Evolutionary conservation across 2,113 vertebrate species (phyloP).

Genomic region (Amphilophus citrinellus): DNA sequence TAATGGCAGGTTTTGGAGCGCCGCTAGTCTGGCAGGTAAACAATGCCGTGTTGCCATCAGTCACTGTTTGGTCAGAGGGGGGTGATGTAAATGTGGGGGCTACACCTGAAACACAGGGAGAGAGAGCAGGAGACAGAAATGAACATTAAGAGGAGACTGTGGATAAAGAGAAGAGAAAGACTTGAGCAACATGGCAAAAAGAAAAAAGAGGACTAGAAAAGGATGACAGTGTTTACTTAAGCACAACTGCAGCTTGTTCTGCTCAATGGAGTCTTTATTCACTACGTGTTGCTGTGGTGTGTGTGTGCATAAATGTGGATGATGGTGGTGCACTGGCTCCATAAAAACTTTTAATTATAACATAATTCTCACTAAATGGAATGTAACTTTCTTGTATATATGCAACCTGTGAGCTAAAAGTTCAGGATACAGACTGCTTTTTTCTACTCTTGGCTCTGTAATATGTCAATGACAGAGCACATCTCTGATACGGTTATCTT

Average conservation of each 20-base stretch:
- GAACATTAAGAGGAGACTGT: neutral
- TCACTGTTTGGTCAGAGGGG: slow-evolving; percentile 88
- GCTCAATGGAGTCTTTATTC: slow-evolving; percentile 53
- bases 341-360: slow-evolving; percentile 39
- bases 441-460: neutral
- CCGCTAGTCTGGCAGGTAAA: slow-evolving; percentile 91
- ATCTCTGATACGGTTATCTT: neutral
- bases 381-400: neutral
- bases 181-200: neutral
- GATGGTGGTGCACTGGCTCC: neutral
- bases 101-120: slow-evolving; percentile 82
- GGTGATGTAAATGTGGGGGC: slow-evolving; percentile 84
- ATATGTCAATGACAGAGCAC: neutral
- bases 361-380: slow-evolving; percentile 33
- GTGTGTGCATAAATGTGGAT: slow-evolving; percentile 40
- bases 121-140: slow-evolving; percentile 3
- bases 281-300: slow-evolving; percentile 11
- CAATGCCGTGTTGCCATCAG: slow-evolving; percentile 85
- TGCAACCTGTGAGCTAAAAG: neutral
- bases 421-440: neutral
- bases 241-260: slow-evolving; percentile 24
- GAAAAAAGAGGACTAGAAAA: neutral
- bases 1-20: slow-evolving; percentile 91
- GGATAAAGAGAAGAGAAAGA: neutral
- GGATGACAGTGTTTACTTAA: slow-evolving; percentile 32